Conservation (phyloP, 1,140 invertebrate species). For the Rhopalosiphum padi region DNA sequence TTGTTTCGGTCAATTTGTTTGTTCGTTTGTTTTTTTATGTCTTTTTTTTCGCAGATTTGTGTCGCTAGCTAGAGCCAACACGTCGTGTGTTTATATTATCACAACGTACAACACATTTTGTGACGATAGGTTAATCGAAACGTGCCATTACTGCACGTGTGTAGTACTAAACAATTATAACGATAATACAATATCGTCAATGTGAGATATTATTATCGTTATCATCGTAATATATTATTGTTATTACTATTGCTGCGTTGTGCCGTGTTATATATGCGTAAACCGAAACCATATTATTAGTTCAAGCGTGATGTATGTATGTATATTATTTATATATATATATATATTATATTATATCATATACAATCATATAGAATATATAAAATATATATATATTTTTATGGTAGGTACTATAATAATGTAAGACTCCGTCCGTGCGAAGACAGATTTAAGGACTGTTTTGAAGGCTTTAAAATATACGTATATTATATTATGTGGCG, state of each 20-base stretch:
- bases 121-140: not conserved
- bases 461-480: not conserved
- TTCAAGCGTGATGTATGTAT: not conserved
- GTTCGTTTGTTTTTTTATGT: not conserved
- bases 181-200: not conserved
- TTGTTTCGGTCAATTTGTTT: not conserved
- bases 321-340: not conserved
- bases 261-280: not conserved
- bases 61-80: not conserved
- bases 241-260: not conserved
- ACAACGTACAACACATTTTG: not conserved
- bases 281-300: constrained; percentile 11
- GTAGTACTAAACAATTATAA: not conserved
- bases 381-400: too few species aligned
- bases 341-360: too few species aligned
- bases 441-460: not conserved
- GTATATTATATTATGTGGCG: not conserved
- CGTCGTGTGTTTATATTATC: not conserved
- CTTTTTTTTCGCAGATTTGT: not conserved
- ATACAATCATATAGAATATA: too few species aligned
- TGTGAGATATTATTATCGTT: not conserved
- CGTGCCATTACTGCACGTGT: not conserved
- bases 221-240: not conserved
- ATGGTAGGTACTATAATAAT: not conserved
- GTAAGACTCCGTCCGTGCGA: not conserved